Evolutionary conservation across 2,888 invertebrate species (phyloP), one percentile per base, ranked within the genome.

Genomic region (Fissipunctia ypsillon): DNA sequence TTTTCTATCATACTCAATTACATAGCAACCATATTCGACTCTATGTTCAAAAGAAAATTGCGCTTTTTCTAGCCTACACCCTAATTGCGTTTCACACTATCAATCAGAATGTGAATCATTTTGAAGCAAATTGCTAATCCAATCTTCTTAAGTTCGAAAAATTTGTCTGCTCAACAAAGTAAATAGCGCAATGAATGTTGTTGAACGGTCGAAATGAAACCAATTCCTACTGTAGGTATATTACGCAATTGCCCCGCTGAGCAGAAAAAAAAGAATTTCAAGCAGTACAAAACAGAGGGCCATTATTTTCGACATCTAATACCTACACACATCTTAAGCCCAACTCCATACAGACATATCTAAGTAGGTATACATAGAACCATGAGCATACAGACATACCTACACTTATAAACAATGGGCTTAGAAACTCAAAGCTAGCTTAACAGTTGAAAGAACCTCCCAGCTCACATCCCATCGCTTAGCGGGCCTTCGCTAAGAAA

Each of bases 401-500:
- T 28, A 43, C 28, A 19, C 31, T 64, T 50, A 56, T 48, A 80
- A 59, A 67, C 52, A 72, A 64, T 43, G 48, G 77, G 79, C 80
- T 80, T 70, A 71, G 22, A 73, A 76, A 80, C 81, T 80, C 67
- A 67, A 81, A 80, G 78, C 76, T 75, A 78, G 83, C 86, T 86
- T 84, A 85, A 76, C 85, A 88, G 80, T 85, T 76, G 71, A 83
- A 80, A 89, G 86, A 85, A 89, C 88, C 88, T 87, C 88, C 83
- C 88, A 89, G 87, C 86, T 83, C 80, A 87, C 89, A 87, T 87
- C 86, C 86, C 84, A 81, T 81, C 88, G 89, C 89, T 89, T 88
- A 88, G 86, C 88, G 88, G 90, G 90, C 88, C 90, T 90, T 88
- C 81, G 88, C 88, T 91, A 94, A 94, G 95, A 94, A 95, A 93